phyloP scores from a whole-genome alignment of 1,140 invertebrate species.

The Drosophila obscura region DNA sequence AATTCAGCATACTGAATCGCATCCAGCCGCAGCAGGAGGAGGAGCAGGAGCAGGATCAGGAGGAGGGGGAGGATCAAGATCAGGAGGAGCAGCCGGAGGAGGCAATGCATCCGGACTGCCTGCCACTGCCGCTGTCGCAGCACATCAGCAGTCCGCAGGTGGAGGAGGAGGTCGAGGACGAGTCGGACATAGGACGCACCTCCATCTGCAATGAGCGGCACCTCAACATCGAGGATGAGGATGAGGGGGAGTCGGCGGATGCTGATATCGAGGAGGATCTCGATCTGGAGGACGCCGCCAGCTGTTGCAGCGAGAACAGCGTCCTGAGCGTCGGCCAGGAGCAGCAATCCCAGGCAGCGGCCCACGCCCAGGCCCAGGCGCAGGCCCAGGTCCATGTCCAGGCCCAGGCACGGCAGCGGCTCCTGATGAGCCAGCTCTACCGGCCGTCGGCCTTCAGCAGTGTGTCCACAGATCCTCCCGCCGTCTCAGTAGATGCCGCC shows the following conservation, averaged over 20 bases:
- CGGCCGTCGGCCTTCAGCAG: conserved; percentile 74
- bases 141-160: conserved; percentile 69
- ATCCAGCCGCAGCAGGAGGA: conserved; percentile 31
- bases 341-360: conserved; percentile 71
- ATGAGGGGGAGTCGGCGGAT: conserved; percentile 15
- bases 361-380: conserved; percentile 28
- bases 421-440: conserved; percentile 66
- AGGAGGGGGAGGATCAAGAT: conserved; percentile 15
- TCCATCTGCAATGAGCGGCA: conserved; percentile 41
- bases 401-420: conserved; percentile 57
- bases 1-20: conserved; percentile 38
- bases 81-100: conserved; percentile 6
- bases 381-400: not conserved
- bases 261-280: conserved; percentile 19
- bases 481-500: conserved; percentile 1
- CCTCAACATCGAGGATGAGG: conserved; percentile 65
- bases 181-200: conserved; percentile 8
- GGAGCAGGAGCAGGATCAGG: conserved; percentile 20
- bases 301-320: conserved; percentile 87
- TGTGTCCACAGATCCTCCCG: conserved; percentile 42
- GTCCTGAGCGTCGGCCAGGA: conserved; percentile 88
- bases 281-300: conserved; percentile 61
- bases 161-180: conserved; percentile 39
- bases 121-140: conserved; percentile 64
- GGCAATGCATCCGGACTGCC: conserved; percentile 72